Evolutionary conservation across 2,888 invertebrate species (phyloP).

Genomic region (Diarsia dahlii): DNA sequence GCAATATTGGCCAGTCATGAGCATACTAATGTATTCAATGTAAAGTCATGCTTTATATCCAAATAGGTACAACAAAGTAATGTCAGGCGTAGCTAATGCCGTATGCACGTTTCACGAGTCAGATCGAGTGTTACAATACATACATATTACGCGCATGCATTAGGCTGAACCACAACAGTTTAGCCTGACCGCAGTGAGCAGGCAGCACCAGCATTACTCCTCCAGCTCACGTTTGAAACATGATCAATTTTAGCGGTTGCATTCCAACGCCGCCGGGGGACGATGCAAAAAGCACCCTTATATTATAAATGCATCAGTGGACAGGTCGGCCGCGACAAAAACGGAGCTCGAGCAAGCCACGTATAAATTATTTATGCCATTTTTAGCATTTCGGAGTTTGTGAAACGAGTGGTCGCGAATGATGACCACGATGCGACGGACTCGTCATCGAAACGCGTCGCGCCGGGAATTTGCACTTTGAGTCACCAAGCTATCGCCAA

Average conservation of each 20-base stretch:
- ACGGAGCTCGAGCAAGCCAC: slow-evolving; percentile 84
- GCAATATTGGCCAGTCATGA: slow-evolving; percentile 24
- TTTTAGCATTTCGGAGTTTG: slow-evolving; percentile 90
- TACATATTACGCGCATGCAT: slow-evolving; percentile 63
- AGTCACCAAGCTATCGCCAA: slow-evolving; percentile 50
- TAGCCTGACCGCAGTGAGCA: slow-evolving; percentile 66
- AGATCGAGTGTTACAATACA: slow-evolving; percentile 53
- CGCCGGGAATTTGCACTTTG: slow-evolving; percentile 63
- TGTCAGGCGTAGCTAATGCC: slow-evolving; percentile 70
- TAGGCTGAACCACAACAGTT: slow-evolving; percentile 70
- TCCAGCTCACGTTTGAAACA: slow-evolving; percentile 89
- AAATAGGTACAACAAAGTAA: slow-evolving; percentile 52
- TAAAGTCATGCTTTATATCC: slow-evolving; percentile 54
- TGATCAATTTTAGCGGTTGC: slow-evolving; percentile 91
- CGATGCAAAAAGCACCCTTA: slow-evolving; percentile 90
- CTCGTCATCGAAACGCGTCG: slow-evolving; percentile 68
- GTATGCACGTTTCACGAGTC: slow-evolving; percentile 65
- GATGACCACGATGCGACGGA: slow-evolving; percentile 68
- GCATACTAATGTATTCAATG: slow-evolving; percentile 40
- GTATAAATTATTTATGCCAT: slow-evolving; percentile 91
- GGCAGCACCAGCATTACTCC: slow-evolving; percentile 78
- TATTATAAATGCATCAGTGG: slow-evolving; percentile 91
- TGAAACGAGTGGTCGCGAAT: slow-evolving; percentile 76
- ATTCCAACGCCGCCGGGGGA: slow-evolving; percentile 86
- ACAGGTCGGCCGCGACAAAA: slow-evolving; percentile 89